These are phyloP conservation scores for Dynastes maya DNA, from an alignment of 2,888 invertebrate species.

Conservation along the genomic window DNA sequence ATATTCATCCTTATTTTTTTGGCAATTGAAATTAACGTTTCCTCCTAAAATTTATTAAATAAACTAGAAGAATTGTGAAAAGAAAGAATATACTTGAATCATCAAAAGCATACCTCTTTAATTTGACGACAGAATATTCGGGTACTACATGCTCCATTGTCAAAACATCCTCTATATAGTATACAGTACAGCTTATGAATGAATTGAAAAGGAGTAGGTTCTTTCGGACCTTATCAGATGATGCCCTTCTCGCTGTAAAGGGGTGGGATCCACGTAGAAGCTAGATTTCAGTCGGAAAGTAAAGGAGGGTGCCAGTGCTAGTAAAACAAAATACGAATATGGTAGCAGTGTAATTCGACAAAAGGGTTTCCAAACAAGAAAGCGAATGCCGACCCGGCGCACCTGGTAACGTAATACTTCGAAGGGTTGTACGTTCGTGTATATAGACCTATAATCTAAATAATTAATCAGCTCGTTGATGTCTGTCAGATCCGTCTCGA, in stretches of 20 bases:
- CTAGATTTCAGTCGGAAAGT: conserved; percentile 36
- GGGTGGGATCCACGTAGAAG: background rate
- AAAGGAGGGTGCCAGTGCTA: conserved; percentile 6
- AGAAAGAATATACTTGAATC: too few relatives aligned
- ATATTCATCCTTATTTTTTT: too few relatives aligned
- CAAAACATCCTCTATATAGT: too few relatives aligned
- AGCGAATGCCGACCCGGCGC: background rate
- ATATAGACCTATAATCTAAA: conserved; percentile 22
- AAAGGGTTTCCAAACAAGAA: conserved; percentile 27
- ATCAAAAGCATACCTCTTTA: too few relatives aligned
- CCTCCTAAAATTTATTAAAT: too few relatives aligned
- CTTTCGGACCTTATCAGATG: conserved; percentile 21
- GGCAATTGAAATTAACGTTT: too few relatives aligned
- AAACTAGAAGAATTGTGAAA: too few relatives aligned
- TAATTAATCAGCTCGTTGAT: conserved; percentile 33
- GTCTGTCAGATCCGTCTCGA: background rate
- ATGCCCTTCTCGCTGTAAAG: background rate
- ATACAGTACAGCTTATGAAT: background rate
- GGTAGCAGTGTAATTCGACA: background rate
- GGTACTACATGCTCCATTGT: background rate
- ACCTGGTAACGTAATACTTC: conserved; percentile 34
- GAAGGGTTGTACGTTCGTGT: conserved; percentile 14
- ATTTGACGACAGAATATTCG: too few relatives aligned
- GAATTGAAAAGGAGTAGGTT: background rate
- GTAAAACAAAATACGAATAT: conserved; percentile 29